A percentile compares a stretch with the other conserved stretches of the same genome.
Evolutionary conservation across 2,113 vertebrate genomes (phyloP).

Genomic region (human): GRCh38 chr13:44896501-44897000

Average conservation of each 20-base stretch:
- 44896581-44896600: background rate
- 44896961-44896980: background rate
- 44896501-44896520: background rate
- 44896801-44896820: background rate
- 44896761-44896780: constrained; percentile 5
- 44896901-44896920: too few relatives aligned
- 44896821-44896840: background rate
- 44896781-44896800: background rate
- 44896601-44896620: background rate
- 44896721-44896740: background rate
- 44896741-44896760: background rate
- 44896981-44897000: background rate
- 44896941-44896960: background rate
- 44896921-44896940: background rate
- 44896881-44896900: background rate
- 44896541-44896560: background rate
- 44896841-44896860: background rate
- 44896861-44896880: background rate
- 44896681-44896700: background rate
- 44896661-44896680: background rate
- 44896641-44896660: background rate
- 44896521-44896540: background rate
- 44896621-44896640: background rate
- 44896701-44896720: background rate
- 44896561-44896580: fast-evolving